These are phyloP conservation scores for Gobio occitaniae DNA, from an alignment of 2,797 vertebrate genomes.

Conservation along the genomic window DNA sequence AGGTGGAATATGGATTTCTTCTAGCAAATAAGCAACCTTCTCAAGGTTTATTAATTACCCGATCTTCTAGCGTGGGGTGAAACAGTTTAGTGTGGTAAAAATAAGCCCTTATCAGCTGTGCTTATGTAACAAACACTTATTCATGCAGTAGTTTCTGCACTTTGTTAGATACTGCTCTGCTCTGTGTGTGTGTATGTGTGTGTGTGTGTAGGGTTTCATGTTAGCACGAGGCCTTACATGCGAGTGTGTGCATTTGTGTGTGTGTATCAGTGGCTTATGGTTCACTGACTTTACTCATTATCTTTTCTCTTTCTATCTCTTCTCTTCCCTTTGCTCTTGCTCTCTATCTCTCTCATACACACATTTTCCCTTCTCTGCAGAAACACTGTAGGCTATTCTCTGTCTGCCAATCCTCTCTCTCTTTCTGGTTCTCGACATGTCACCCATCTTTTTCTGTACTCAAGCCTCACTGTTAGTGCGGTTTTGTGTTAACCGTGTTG, in stretches of 20 bases:
- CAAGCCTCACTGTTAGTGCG: not conserved
- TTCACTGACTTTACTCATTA: slow-evolving; percentile 73
- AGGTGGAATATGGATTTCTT: slow-evolving; percentile 64
- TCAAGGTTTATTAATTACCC: slow-evolving; percentile 59
- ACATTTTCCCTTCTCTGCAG: slow-evolving; percentile 8
- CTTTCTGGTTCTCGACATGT: slow-evolving; percentile 16
- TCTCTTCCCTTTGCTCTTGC: slow-evolving; percentile 24
- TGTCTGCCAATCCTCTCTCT: slow-evolving; percentile 36
- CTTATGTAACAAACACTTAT: slow-evolving; percentile 48
- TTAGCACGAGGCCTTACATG: slow-evolving; percentile 53
- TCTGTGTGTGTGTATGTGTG: not conserved
- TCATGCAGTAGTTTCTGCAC: slow-evolving; percentile 38
- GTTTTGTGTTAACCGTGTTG: not conserved
- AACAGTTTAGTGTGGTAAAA: slow-evolving; percentile 25
- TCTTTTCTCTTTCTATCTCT: slow-evolving; percentile 50
- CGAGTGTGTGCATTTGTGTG: slow-evolving; percentile 49
- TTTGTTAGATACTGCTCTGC: slow-evolving; percentile 16
- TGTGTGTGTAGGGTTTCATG: slow-evolving; percentile 24
- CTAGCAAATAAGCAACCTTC: slow-evolving; percentile 57
- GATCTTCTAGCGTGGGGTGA: slow-evolving; percentile 43
- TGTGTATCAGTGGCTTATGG: slow-evolving; percentile 60
- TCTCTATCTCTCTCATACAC: slow-evolving; percentile 18
- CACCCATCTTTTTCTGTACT: slow-evolving; percentile 12
- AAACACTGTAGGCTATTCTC: slow-evolving; percentile 50
- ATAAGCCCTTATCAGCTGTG: slow-evolving; percentile 4